A percentile compares a stretch with the other conserved stretches of the same genome.
Conservation (phyloP, 2,113 vertebrate genomes). For the Psittacula cyanocephala region DNA sequence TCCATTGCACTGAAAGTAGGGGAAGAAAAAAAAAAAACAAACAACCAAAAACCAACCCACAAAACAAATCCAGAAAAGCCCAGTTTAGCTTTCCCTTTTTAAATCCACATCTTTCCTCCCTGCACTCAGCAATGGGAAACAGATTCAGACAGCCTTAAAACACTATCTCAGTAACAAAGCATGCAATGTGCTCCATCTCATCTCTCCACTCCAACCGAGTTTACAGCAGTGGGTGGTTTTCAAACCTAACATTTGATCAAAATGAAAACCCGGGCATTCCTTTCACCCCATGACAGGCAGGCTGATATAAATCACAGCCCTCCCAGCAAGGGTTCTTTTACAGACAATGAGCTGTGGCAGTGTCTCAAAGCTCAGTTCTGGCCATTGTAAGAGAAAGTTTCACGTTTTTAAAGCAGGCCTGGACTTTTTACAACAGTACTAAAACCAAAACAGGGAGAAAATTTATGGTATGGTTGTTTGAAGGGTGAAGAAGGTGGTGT, state of each 20-base stretch:
- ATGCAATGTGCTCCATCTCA: conserved; percentile 67
- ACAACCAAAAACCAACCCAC: not conserved
- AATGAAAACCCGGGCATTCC: conserved; percentile 73
- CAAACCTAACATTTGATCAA: conserved; percentile 74
- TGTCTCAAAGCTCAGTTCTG: conserved; percentile 49
- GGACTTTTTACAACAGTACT: conserved; percentile 57
- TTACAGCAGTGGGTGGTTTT: conserved; percentile 75
- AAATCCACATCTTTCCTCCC: not conserved
- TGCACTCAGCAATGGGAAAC: conserved; percentile 31
- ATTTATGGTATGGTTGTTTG: not conserved
- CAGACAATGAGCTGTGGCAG: conserved; percentile 59
- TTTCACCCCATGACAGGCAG: conserved; percentile 75
- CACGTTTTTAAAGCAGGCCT: conserved; percentile 37
- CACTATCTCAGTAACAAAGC: conserved; percentile 69
- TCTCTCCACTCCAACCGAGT: conserved; percentile 67
- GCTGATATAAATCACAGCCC: conserved; percentile 76
- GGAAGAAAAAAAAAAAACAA: not conserved
- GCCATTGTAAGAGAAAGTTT: conserved; percentile 67
- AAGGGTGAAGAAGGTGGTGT: not conserved
- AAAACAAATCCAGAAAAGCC: not conserved
- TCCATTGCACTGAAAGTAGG: not conserved
- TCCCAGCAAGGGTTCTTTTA: conserved; percentile 59
- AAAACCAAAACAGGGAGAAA: conserved; percentile 7
- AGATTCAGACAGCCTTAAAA: conserved; percentile 48
- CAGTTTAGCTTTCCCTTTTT: not conserved